Base-by-base conservation (phyloP, 2,113 vertebrate species). In the Gadus macrocephalus region DNA sequence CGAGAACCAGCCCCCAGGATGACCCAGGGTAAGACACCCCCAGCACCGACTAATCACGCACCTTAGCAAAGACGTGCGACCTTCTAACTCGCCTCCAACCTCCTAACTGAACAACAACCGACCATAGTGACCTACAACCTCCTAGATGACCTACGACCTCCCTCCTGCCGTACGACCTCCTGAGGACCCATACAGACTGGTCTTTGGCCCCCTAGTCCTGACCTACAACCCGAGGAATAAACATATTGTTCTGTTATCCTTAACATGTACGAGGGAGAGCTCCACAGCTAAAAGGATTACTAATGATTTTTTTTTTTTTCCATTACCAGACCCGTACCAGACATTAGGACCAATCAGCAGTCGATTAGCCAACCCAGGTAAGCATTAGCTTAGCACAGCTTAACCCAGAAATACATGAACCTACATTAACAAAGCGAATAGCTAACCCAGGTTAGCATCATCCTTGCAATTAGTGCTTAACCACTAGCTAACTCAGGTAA, bases 351-450 rank as follows among this genome's bases (percentile, higher is more conserved):
- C 96, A 0, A 93, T 97, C 59, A 98, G 97, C 90, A 98, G 96
- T 83, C 94, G 96, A 70, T 94, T 99, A 66, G 94, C 97, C 78
- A 99, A 99, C 81, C 97, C 97, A 95, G 97, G 97, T 99, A 91
- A 93, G 91, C 78, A 35, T 49, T 49, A 49, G 42, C 27, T 19
- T 61, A 61, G 42, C 42, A 42, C 9, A 49, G 12, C n/a, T 9
- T 49, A 49, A 49, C 42, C 42, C 42, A 49, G 42, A 9, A 49
- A 49, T 12, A 49, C 42, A 49, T 49, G 8, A 49, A 49, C 42
- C 42, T 49, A 14, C 42, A 12, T 49, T 49, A 49, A 8, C 42
- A 9, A 11, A 49, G 14, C 42, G 42, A 49, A 11, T 49, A 49
- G 42, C 42, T 49, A 49, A 49, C 42, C 6, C 42, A 49, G 9